phyloP scores from a whole-genome alignment of 2,113 vertebrate genomes.

The Apteryx owenii region DNA sequence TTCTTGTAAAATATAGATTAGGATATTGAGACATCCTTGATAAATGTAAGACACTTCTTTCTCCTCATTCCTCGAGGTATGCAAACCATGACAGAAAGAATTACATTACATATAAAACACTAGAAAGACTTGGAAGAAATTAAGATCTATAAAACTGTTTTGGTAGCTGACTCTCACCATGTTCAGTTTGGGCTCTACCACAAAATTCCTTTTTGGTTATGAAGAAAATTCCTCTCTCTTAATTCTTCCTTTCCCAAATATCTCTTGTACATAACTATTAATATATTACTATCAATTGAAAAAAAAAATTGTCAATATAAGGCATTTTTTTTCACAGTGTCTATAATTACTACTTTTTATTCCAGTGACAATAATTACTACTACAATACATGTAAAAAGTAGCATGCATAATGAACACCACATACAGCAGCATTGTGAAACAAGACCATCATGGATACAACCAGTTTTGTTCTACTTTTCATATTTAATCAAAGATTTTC shows the following conservation, averaged over 20 bases:
- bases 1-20: neutral
- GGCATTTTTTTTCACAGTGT: neutral
- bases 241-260: neutral
- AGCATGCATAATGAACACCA: neutral
- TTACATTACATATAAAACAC: neutral
- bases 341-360: neutral
- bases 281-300: neutral
- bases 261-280: neutral
- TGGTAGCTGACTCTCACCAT: neutral
- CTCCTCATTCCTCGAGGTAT: neutral
- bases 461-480: neutral
- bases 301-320: neutral
- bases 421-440: neutral
- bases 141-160: neutral
- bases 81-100: neutral
- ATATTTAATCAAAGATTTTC: neutral
- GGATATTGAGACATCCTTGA: neutral
- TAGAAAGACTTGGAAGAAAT: neutral
- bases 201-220: neutral
- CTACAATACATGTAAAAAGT: neutral
- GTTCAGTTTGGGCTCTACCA: neutral
- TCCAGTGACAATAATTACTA: neutral
- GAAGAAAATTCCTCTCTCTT: neutral
- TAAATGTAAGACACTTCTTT: neutral
- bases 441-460: neutral